Conservation (phyloP, 2,113 vertebrate genomes). For the Chroicocephalus ridibundus region DNA sequence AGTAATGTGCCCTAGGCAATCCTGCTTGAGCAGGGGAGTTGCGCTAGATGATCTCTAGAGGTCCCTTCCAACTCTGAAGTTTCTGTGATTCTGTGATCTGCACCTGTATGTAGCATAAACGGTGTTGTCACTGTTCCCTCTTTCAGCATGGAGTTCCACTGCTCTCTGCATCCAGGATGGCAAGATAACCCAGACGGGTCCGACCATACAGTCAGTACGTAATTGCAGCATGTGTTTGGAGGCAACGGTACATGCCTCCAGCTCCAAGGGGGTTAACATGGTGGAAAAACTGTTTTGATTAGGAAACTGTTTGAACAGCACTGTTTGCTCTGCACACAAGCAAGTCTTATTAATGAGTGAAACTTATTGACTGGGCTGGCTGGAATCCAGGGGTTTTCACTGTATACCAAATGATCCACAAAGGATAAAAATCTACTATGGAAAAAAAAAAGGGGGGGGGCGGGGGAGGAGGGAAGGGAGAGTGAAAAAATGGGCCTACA, state of each 20-base stretch:
- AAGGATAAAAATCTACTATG: not conserved
- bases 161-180: not conserved
- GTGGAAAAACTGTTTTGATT: conserved; percentile 21
- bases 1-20: no score
- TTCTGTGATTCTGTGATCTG: not conserved
- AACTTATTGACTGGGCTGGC: conserved; percentile 32
- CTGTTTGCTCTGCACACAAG: conserved; percentile 26
- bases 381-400: not conserved
- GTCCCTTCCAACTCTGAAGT: no score
- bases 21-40: no score
- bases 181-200: not conserved
- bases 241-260: not conserved
- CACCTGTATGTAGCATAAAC: rapidly evolving
- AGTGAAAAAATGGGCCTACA: not conserved
- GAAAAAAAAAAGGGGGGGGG: not conserved
- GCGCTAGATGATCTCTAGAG: no score
- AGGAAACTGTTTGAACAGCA: conserved; percentile 32
- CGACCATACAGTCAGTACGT: rapidly evolving
- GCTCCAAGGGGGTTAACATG: not conserved
- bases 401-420: not conserved
- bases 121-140: not conserved
- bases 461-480: no score
- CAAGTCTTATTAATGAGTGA: conserved; percentile 24
- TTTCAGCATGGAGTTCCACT: not conserved
- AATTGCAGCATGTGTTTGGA: not conserved